A percentile compares a stretch with the other conserved stretches of the same genome.
Conservation (phyloP, 2,797 vertebrate genomes). For the Hyperoplus lanceolatus region DNA sequence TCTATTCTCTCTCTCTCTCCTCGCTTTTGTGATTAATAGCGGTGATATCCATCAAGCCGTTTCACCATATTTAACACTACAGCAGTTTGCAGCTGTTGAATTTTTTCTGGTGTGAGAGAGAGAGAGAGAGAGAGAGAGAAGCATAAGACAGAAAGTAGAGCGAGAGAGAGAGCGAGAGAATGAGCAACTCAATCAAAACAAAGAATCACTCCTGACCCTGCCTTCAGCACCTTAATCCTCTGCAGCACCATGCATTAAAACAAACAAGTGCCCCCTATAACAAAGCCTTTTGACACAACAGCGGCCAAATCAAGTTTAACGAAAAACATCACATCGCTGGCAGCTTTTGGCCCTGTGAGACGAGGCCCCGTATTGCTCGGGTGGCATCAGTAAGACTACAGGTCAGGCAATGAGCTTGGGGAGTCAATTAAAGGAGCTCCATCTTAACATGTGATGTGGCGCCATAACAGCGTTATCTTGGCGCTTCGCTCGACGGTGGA, state of each 20-base stretch:
- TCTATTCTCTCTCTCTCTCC: conserved; percentile 52
- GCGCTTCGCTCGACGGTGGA: conserved; percentile 78
- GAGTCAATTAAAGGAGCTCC: conserved; percentile 87
- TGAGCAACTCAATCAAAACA: conserved; percentile 57
- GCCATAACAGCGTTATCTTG: conserved; percentile 79
- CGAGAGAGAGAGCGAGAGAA: conserved; percentile 5
- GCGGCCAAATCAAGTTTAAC: conserved; percentile 36
- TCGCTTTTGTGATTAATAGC: conserved; percentile 83
- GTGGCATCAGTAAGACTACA: conserved; percentile 72
- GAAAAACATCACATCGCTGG: conserved; percentile 22
- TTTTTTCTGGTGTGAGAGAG: conserved; percentile 54
- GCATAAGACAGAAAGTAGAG: conserved; percentile 4
- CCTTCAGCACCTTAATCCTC: conserved; percentile 41
- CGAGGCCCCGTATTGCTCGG: conserved; percentile 69
- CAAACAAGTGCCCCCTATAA: conserved; percentile 47
- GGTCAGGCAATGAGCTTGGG: conserved; percentile 80
- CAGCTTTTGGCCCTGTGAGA: conserved; percentile 63
- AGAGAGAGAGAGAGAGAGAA: conserved; percentile 9
- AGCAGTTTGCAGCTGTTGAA: conserved; percentile 83
- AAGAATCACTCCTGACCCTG: conserved; percentile 45
- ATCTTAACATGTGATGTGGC: conserved; percentile 82
- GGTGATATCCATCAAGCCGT: conserved; percentile 83
- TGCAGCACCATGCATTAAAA: conserved; percentile 30
- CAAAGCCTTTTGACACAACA: conserved; percentile 47
- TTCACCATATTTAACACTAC: conserved; percentile 83